Percentiles rank a stretch among this genome's conserved stretches.
These are phyloP conservation scores for Cyanocitta stelleri DNA, from an alignment of 2,113 vertebrate genomes.

Conservation along the genomic window DNA sequence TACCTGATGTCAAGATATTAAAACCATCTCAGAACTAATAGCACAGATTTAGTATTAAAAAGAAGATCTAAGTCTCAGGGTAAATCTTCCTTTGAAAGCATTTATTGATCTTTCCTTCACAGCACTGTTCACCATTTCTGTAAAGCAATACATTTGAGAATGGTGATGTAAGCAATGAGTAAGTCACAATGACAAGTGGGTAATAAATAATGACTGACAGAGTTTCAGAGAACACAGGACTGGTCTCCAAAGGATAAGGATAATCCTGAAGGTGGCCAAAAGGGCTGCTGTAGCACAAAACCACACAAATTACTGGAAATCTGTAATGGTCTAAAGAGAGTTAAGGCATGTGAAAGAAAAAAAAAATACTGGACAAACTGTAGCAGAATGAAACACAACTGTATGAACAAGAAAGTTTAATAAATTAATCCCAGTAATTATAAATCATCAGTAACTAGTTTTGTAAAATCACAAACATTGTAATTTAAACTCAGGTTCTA, in stretches of 20 bases:
- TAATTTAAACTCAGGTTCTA: neutral
- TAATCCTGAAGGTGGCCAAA: slow-evolving; percentile 1
- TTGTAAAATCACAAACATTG: neutral
- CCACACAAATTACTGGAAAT: neutral
- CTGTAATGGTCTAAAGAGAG: neutral
- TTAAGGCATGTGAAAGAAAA: neutral
- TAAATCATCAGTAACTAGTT: neutral
- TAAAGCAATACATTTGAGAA: slow-evolving; percentile 53
- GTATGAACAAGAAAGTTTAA: neutral
- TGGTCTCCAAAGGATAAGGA: neutral
- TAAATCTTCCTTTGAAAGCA: slow-evolving; percentile 60
- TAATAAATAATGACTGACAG: slow-evolving; percentile 60
- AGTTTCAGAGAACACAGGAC: slow-evolving; percentile 9
- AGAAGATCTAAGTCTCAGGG: neutral
- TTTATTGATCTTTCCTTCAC: slow-evolving; percentile 56
- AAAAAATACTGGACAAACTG: neutral
- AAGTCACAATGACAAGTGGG: slow-evolving; percentile 51
- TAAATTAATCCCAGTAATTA: neutral
- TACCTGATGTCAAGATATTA: slow-evolving; percentile 20
- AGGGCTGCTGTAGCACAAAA: neutral
- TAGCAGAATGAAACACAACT: neutral
- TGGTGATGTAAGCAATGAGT: slow-evolving; percentile 62
- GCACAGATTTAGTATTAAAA: slow-evolving; percentile 40
- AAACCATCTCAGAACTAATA: neutral
- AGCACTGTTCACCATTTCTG: slow-evolving; percentile 37